Evolutionary conservation across 2,113 vertebrate genomes (phyloP).

Genomic region (Lasiurus cinereus): DNA sequence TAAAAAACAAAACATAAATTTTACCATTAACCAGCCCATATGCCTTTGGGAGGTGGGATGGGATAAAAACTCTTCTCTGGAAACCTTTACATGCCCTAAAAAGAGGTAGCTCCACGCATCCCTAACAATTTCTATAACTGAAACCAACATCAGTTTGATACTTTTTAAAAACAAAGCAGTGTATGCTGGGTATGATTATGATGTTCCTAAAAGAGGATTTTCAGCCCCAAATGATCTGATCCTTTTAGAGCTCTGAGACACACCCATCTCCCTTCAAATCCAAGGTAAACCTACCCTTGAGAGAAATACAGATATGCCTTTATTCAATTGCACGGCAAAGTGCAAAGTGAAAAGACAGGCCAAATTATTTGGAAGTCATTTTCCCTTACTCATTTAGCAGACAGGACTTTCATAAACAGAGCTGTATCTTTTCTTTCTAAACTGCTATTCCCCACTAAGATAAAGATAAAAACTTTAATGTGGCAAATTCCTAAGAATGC

Average conservation of each 20-base stretch:
- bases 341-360: background rate
- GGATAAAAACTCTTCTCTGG: background rate
- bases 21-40: slow-evolving; percentile 28
- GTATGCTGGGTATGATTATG: background rate
- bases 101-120: background rate
- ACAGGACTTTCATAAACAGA: background rate
- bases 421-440: slow-evolving; percentile 44
- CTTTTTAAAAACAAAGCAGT: background rate
- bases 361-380: background rate
- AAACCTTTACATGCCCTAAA: background rate
- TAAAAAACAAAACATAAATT: slow-evolving; percentile 41
- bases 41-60: background rate
- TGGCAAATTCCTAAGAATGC: slow-evolving; percentile 26
- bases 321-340: background rate
- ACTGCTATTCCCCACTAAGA: background rate
- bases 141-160: background rate
- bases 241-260: background rate
- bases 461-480: slow-evolving; percentile 10
- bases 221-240: background rate
- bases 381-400: slow-evolving; percentile 18
- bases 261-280: background rate
- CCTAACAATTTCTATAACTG: background rate
- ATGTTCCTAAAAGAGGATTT: background rate
- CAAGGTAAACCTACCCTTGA: background rate
- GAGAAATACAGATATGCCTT: background rate